These are phyloP conservation scores for Halcyon senegalensis DNA, from an alignment of 2,113 vertebrate genomes.

Conservation along the genomic window DNA sequence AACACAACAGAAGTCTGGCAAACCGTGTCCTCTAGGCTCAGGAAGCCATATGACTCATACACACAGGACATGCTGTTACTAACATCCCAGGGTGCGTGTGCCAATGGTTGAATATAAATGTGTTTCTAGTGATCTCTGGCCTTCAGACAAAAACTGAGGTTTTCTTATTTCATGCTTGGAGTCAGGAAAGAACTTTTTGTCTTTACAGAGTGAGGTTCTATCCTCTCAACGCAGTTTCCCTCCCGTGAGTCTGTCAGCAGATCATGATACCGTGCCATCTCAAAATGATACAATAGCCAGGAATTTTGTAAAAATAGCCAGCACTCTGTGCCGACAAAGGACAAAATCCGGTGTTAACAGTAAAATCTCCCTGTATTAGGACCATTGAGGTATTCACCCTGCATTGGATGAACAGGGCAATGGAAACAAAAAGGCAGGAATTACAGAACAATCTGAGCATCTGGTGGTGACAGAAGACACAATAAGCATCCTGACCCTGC, in stretches of 20 bases:
- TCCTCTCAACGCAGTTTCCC: not conserved
- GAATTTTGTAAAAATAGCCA: not conserved
- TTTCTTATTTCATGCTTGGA: not conserved
- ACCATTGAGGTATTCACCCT: not conserved
- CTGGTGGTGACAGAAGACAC: conserved; percentile 6
- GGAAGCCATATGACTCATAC: not conserved
- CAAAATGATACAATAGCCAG: not conserved
- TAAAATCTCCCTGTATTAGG: not conserved
- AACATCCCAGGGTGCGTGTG: not conserved
- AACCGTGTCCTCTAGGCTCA: conserved; percentile 20
- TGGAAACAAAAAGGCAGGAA: not conserved
- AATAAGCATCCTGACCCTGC: not conserved
- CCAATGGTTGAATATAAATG: not conserved
- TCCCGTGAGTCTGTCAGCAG: not conserved
- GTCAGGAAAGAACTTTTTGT: not conserved
- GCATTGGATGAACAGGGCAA: not conserved
- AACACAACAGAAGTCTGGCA: not conserved
- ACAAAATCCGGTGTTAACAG: not conserved
- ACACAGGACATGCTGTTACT: not conserved
- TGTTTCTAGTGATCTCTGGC: not conserved
- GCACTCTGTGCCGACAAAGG: not conserved
- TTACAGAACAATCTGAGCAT: not conserved
- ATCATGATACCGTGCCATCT: not conserved
- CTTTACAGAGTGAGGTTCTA: not conserved
- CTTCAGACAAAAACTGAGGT: not conserved